Conservation (phyloP, 1,140 invertebrate species). For the Drosophila tropicalis region DNA sequence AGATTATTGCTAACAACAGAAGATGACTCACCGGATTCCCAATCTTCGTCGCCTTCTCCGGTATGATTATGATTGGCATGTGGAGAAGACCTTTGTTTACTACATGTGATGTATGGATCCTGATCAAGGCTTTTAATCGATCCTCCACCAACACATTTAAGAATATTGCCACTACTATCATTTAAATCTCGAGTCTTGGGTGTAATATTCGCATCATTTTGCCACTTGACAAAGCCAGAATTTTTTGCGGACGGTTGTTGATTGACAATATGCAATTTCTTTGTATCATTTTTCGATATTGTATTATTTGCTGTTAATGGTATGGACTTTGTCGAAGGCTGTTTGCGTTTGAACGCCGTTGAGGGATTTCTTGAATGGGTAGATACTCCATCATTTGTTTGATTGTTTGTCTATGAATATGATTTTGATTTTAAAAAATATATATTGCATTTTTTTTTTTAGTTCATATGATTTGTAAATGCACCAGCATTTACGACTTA, state of each 20-base stretch:
- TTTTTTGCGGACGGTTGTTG: conserved; percentile 71
- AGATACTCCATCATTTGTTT: conserved; percentile 47
- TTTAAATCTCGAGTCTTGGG: conserved; percentile 65
- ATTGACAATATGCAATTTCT: conserved; percentile 68
- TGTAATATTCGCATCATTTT: conserved; percentile 61
- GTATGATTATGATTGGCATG: conserved; percentile 52
- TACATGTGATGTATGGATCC: conserved; percentile 65
- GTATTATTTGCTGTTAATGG: conserved; percentile 62
- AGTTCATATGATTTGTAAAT: conserved; percentile 18
- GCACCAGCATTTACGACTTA: conserved; percentile 40
- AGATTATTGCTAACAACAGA: conserved; percentile 43
- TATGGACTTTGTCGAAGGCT: conserved; percentile 58
- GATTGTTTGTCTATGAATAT: conserved; percentile 70
- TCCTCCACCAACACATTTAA: conserved; percentile 37
- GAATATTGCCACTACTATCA: conserved; percentile 57
- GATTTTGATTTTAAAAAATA: conserved; percentile 49
- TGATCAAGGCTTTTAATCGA: conserved; percentile 63
- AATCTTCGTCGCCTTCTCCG: conserved; percentile 84
- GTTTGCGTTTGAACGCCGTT: conserved; percentile 70
- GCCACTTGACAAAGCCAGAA: conserved; percentile 58
- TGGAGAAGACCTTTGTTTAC: conserved; percentile 62
- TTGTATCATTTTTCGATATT: conserved; percentile 66
- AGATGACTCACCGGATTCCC: conserved; percentile 89
- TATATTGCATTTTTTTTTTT: background rate
- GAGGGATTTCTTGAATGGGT: conserved; percentile 70